Evolutionary conservation across 2,113 vertebrate genomes (phyloP), one percentile per base, ranked within the genome.

Genomic region (Chunga burmeisteri): DNA sequence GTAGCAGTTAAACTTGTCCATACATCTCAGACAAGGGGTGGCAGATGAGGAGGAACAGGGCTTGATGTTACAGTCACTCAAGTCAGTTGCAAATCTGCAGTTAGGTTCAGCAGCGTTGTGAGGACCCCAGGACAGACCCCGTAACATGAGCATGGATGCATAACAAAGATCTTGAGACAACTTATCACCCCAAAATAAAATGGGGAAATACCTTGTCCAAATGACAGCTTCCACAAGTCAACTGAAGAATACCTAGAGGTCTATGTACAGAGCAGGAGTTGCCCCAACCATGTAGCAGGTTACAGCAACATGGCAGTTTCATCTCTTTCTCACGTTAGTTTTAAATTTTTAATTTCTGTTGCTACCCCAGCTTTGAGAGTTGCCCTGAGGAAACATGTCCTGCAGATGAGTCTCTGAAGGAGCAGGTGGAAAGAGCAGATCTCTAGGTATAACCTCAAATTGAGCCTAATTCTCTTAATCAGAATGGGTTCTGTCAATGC

Each of bases 21-120:
- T 38, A 26, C 50, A 27, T 32, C 42, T 65, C 22, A 38, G 50
- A 21, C 68, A 62, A 44, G 7, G 19, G 13, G 15, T 42, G 63
- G 7, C 44, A 59, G 52, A 38, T 0, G 1, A 56, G 34, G 19
- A 67, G 23, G 52, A 66, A 49, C 16, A n/a, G 20, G 46, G 23
- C 6, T 38, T 0, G 2, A 12, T 55, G 13, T 0, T 1, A 17
- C 34, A 12, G 23, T 56, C 26, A 10, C 14, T 72, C 58, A 36
- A 30, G 10, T 42, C 44, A 34, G 15, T 13, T 34, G n/a, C 47
- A 50, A n/a, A 73, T 20, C 29, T 63, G n/a, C 34, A 13, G 5
- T 27, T 49, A 38, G 11, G 6, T 53, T 88, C 67, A 72, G 19
- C 9, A 15, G 42, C 0, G 0, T 27, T 0, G 0, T 9, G 29